Conservation (phyloP, 2,113 vertebrate species). For the Scomber japonicus region DNA sequence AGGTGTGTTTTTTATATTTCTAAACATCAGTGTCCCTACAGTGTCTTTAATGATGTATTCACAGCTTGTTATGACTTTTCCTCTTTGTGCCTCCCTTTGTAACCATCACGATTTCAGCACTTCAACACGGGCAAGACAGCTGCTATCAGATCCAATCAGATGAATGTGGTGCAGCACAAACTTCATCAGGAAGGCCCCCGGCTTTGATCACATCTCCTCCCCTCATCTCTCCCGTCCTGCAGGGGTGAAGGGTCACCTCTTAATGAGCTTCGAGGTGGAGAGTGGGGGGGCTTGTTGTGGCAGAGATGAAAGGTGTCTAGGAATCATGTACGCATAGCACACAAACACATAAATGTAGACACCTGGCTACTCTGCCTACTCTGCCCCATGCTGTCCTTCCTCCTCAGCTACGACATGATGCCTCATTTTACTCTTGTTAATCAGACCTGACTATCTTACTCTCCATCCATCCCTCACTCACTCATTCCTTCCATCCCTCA, state of each 20-base stretch:
- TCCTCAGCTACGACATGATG: constrained; percentile 74
- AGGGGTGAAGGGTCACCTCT: constrained; percentile 69
- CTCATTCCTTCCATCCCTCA: constrained; percentile 44
- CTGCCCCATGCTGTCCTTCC: constrained; percentile 33
- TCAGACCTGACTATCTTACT: constrained; percentile 55
- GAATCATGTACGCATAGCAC: constrained; percentile 41
- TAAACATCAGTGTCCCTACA: neutral
- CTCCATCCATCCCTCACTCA: constrained; percentile 52
- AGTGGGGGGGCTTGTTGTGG: constrained; percentile 37
- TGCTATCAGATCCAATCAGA: constrained; percentile 58
- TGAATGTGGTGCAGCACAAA: constrained; percentile 44
- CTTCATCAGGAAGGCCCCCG: constrained; percentile 60
- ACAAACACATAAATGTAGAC: constrained; percentile 46
- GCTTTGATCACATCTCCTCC: constrained; percentile 76
- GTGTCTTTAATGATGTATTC: neutral
- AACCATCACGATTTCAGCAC: constrained; percentile 17
- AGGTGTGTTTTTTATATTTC: too few species aligned
- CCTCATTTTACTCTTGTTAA: constrained; percentile 50
- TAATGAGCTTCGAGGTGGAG: constrained; percentile 73
- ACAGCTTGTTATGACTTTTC: neutral
- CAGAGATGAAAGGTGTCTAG: constrained; percentile 67
- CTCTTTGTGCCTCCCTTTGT: constrained; percentile 4
- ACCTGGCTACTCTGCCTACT: constrained; percentile 21
- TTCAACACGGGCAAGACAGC: constrained; percentile 22
- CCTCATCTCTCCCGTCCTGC: constrained; percentile 71